Evolutionary conservation across 2,113 vertebrate species (phyloP), one percentile per base, ranked within the genome.

Genomic region (Vulpes lagopus): DNA sequence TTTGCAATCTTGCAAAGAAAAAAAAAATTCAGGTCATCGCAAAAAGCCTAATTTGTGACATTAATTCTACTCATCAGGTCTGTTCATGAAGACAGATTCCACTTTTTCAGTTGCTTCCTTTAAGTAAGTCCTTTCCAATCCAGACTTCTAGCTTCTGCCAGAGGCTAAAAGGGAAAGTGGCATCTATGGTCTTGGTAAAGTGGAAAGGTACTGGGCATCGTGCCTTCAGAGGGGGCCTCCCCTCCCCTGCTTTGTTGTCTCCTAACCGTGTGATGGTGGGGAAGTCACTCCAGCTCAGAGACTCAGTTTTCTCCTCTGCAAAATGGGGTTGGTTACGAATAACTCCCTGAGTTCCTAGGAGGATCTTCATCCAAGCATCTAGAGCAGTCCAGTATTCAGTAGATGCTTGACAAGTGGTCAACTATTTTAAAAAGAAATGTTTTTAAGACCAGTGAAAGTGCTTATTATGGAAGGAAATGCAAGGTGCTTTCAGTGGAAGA

Each of bases 391-490:
- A 49, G 17, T 35, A 27, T n/a, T 27, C 3, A 32, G 30, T 6
- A 38, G 49, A 7, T 32, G 25, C 22, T 88, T 83, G 53, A 64
- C 53, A 71, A 30, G 59, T 38, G 49, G 38, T 11, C 38, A 80
- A 76, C 49, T 11, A 12, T 20, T 22, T 17, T 27, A 84, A 30
- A 38, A 79, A 78, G 0, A 2, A 60, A 78, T 88, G 43, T 2
- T 57, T 96, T 91, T 89, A 32, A 95, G 85, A 92, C 23, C 38
- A 85, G 92, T 57, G 81, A 95, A 94, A 97, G 90, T 64, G 15
- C 65, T 91, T 88, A 11, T 65, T 90, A n/a, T 22, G 49, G 82
- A 83, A 87, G 51, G 91, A 94, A 94, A 25, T 49, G 35, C 76
- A 91, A 91, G 80, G 93, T 38, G 22, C 64, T 87, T 81, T 16